Percentiles rank a stretch among this genome's conserved stretches.
phyloP scores from a whole-genome alignment of 2,797 vertebrate species.

The Pangasius djambal region DNA sequence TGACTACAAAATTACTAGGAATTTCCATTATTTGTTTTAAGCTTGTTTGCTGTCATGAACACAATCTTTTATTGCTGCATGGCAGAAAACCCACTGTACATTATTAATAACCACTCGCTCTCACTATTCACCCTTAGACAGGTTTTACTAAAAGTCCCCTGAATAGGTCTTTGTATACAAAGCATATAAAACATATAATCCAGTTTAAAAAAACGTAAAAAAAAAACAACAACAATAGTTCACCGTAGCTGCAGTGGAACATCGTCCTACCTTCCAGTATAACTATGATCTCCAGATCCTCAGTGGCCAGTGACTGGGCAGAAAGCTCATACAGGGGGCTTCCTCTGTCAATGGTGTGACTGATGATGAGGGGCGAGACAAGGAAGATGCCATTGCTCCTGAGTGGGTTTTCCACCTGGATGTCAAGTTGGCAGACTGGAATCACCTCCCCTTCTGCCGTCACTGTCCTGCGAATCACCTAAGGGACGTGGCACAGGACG shows the following conservation, averaged over 20 bases:
- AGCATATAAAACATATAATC: not conserved
- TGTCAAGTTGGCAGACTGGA: conserved; percentile 93
- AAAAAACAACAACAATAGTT: not conserved
- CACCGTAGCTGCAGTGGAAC: not conserved
- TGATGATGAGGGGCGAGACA: conserved; percentile 92
- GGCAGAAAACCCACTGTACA: not conserved
- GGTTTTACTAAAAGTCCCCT: not conserved
- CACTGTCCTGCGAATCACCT: conserved; percentile 88
- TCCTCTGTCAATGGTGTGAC: conserved; percentile 89
- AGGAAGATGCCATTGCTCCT: conserved; percentile 96
- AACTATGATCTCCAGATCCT: conserved; percentile 93
- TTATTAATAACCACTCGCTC: not conserved
- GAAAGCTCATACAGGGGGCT: conserved; percentile 96
- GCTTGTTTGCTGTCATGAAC: not conserved
- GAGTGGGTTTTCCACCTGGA: conserved; percentile 94
- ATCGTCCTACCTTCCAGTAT: conserved; percentile 85
- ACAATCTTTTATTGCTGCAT: not conserved
- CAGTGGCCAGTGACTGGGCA: conserved; percentile 79
- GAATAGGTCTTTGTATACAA: not conserved
- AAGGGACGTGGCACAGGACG: conserved; percentile 41
- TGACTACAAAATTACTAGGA: not conserved
- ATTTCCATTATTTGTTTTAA: not conserved
- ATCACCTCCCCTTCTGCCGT: conserved; percentile 94
- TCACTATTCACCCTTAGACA: not conserved
- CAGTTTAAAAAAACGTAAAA: not conserved